A percentile compares a stretch with the other conserved stretches of the same genome.
Evolutionary conservation across 2,888 invertebrate species (phyloP).

Genomic region (Ichneumoninae sp.): DNA sequence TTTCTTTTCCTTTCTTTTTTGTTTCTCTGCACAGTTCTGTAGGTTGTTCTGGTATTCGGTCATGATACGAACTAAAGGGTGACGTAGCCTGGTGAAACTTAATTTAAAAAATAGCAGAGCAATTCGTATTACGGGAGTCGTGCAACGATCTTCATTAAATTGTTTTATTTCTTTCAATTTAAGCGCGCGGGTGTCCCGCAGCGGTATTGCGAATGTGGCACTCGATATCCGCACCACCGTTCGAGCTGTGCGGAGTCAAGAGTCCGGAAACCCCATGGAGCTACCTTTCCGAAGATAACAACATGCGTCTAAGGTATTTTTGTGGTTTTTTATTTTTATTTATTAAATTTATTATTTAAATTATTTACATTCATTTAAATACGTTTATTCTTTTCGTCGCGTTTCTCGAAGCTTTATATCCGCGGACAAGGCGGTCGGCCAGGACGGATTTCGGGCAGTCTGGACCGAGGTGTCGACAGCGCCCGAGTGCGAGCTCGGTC

Average conservation of each 20-base stretch:
- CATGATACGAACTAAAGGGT: background rate
- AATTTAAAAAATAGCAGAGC: background rate
- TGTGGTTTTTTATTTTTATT: background rate
- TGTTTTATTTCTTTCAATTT: background rate
- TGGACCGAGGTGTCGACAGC: constrained; percentile 95
- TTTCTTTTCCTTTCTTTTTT: constrained; percentile 1
- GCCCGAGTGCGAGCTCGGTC: constrained; percentile 85
- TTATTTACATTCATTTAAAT: background rate
- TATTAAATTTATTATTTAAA: too few species aligned
- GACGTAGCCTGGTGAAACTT: background rate
- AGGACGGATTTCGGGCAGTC: constrained; percentile 95
- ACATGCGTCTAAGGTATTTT: constrained; percentile 92
- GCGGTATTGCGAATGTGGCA: constrained; percentile 96
- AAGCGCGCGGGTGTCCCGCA: constrained; percentile 95
- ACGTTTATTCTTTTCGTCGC: background rate
- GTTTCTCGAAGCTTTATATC: constrained; percentile 91
- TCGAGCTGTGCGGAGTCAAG: constrained; percentile 96
- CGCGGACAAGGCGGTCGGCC: constrained; percentile 97
- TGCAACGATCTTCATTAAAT: background rate
- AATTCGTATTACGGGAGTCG: background rate
- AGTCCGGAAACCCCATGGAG: constrained; percentile 91
- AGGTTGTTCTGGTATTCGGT: background rate
- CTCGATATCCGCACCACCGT: constrained; percentile 91
- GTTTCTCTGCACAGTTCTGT: background rate
- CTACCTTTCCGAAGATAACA: constrained; percentile 94